A percentile compares a stretch with the other conserved stretches of the same genome.
These are phyloP conservation scores for Callipepla squamata DNA, from an alignment of 2,113 vertebrate species.

Conservation along the genomic window DNA sequence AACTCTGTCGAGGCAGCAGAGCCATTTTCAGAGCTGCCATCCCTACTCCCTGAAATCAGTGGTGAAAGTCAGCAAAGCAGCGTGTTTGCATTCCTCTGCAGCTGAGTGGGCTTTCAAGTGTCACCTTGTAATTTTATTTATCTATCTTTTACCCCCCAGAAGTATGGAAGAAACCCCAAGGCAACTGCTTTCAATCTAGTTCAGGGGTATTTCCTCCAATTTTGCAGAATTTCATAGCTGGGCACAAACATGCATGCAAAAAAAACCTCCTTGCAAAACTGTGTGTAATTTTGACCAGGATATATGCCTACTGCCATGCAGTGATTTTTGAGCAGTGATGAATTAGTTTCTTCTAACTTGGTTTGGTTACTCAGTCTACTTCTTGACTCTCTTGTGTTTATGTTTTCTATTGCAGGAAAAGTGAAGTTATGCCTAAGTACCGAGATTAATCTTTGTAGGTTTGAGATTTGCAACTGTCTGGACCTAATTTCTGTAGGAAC, in stretches of 20 bases:
- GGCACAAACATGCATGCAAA: not conserved
- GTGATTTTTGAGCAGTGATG: not conserved
- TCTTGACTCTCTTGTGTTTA: not conserved
- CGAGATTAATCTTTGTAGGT: not conserved
- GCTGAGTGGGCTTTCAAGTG: not conserved
- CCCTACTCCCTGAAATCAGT: not conserved
- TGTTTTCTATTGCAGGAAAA: not conserved
- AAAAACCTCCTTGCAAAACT: not conserved
- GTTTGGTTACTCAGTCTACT: not conserved
- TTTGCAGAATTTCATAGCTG: not conserved
- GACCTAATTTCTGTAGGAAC: not conserved
- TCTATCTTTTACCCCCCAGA: not conserved
- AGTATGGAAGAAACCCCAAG: not conserved
- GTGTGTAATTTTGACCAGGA: not conserved
- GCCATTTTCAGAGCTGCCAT: slow-evolving; percentile 22
- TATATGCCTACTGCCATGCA: not conserved
- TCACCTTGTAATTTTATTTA: not conserved
- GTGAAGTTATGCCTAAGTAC: not conserved
- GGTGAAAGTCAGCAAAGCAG: not conserved
- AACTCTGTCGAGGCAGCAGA: not conserved
- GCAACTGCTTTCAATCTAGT: accelerated
- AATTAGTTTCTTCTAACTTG: not conserved
- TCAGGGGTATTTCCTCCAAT: accelerated
- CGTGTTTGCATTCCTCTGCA: not conserved
- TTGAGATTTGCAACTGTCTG: not conserved